Evolutionary conservation across 2,888 invertebrate species (phyloP), one percentile per base, ranked within the genome.

Genomic region (Kryphioiulus occultus): DNA sequence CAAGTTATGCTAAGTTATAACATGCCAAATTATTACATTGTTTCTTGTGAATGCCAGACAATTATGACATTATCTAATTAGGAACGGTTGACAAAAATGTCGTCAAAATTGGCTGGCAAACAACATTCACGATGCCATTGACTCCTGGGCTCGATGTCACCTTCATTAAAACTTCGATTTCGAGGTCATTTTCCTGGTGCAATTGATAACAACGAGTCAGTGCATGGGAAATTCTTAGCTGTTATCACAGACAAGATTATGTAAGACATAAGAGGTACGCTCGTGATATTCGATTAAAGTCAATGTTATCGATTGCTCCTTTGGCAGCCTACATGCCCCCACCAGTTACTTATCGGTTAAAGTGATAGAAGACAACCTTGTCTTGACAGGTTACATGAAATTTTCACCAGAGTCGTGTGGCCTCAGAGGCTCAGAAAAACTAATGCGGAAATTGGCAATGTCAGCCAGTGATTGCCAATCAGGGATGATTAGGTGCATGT

Each of bases 1-100:
- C n/a, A n/a, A n/a, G n/a, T n/a, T n/a, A n/a, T n/a, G n/a, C n/a
- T n/a, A n/a, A n/a, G n/a, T n/a, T n/a, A n/a, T n/a, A n/a, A n/a
- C n/a, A n/a, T n/a, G n/a, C 35, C 7, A 35, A 7, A 35, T 35
- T 35, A 35, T 35, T 2, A 35, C 2, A 35, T 2, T 35, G 2
- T 2, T 35, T 35, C 35, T 35, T 35, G 44, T 44, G 12, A 12
- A 44, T 86, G 84, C 82, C 86, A 53, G 87, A 87, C 87, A 9
- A 44, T 44, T 15, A n/a, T n/a, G n/a, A 12, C 44, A 15, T 44
- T 44, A 44, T 86, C 82, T 7, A 32, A 12, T 1, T 15, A 44
- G 44, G 44, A 44, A 44, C 3, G 44, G 12, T 44, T 44, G 30
- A 44, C 47, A 44, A 10, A 86, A 86, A 86, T 53, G 22, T 10